phyloP scores from a whole-genome alignment of 2,888 invertebrate species.

The Cataglyphis altisquamis region DNA sequence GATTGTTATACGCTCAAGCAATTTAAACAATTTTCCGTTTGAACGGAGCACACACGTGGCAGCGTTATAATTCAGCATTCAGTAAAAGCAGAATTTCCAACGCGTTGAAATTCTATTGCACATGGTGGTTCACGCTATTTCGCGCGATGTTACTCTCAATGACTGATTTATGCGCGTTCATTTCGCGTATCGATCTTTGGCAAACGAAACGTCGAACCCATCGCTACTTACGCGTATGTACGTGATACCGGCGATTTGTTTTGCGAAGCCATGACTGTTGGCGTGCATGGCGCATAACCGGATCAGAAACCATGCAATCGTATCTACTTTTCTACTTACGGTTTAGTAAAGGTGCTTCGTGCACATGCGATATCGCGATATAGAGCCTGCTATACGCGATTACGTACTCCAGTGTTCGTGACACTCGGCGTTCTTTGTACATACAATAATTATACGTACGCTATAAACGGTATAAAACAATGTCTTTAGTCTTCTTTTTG shows the following conservation, averaged over 20 bases:
- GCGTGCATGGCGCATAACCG: conserved; percentile 82
- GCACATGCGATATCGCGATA: conserved; percentile 50
- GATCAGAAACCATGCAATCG: conserved; percentile 86
- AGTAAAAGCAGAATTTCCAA: conserved; percentile 31
- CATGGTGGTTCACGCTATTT: not conserved
- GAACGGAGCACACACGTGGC: not conserved
- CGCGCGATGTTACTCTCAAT: conserved; percentile 24
- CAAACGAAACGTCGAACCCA: conserved; percentile 42
- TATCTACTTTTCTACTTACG: conserved; percentile 85
- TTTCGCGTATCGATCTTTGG: conserved; percentile 29
- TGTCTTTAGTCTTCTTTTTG: conserved; percentile 4
- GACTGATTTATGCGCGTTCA: conserved; percentile 35
- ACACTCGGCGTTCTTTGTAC: conserved; percentile 40
- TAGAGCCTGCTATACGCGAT: conserved; percentile 73
- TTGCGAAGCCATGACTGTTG: conserved; percentile 82
- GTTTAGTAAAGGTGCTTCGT: conserved; percentile 84
- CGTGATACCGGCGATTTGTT: conserved; percentile 63
- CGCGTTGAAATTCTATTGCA: conserved; percentile 9
- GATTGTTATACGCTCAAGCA: not conserved
- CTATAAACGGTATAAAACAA: conserved; percentile 13
- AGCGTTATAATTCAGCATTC: conserved; percentile 17
- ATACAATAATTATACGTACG: not conserved
- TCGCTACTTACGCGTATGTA: conserved; percentile 33
- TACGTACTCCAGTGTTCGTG: conserved; percentile 47
- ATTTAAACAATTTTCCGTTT: conserved; percentile 34